Base-by-base conservation (phyloP, 2,797 vertebrate genomes). In the Sebastes hubbsi region DNA sequence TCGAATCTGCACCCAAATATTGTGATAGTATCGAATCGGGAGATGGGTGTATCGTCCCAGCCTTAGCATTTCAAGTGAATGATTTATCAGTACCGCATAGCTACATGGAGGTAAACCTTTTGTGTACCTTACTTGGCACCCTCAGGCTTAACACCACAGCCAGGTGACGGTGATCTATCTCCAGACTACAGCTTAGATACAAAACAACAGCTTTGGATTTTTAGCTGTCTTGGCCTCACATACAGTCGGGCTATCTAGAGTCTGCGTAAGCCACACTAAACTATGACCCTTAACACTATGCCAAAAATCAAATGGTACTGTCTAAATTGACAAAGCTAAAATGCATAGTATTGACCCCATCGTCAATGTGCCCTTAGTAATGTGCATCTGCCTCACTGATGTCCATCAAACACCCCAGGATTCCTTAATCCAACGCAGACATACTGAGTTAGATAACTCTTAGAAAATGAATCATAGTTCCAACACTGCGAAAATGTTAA, bases 81-180 rank as follows among this genome's bases (percentile, higher is more conserved):
- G 20, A 77, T 66, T 46, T 78, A 78, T 63, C 22, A 54, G 6
- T 14, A 74, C 20, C 60, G 14, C 59, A 52, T 30, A 67, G 55
- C 62, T 72, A 56, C 36, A 22, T 14, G n/a, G 8, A 77, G 30
- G 60, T 74, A 82, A 77, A 83, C 27, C 63, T 84, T 36, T 10
- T 77, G 54, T 49, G 68, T 49, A 77, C 61, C 79, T 75, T 86
- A 59, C 4, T 59, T 77, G 78, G 49, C 29, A 74, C 55, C 61
- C 6, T 66, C 36, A 70, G 75, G 59, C 77, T 87, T 81, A 90
- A 78, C 55, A 54, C 58, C 70, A 77, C 34, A 82, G 60, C 64
- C 81, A 89, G 85, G 72, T 86, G 84, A 88, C 72, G 71, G 71
- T 84, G 81, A 88, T 85, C 87, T 84, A 85, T 80, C 55, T 10